Evolutionary conservation across 2,797 vertebrate species (phyloP), one percentile per base, ranked within the genome.

Genomic region (Cyprinella venusta): DNA sequence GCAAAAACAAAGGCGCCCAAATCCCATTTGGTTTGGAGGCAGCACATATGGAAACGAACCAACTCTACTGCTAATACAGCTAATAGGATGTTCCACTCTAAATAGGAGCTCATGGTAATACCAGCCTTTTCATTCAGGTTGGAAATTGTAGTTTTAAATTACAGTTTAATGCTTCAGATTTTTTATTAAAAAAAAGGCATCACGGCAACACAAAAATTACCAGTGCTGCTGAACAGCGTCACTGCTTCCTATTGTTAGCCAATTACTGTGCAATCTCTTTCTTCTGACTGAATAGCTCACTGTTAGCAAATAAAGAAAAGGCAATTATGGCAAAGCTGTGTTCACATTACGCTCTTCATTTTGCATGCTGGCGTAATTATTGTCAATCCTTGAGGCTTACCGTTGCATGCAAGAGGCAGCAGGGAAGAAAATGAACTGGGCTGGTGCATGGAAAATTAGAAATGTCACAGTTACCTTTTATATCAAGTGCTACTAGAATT

Each of bases 231-330:
- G 95, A 97, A 97, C 96, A 96, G 95, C 94, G 96, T 93, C 91
- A 94, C 94, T 94, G 96, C 95, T 95, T 97, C 95, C 97, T 95
- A 97, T 98, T 98, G 97, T 98, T 96, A 97, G 94, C 95, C 97
- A 99, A 99, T 99, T 98, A 98, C 96, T 96, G 96, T 95, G 96
- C 96, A 96, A 97, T 97, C 94, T 95, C 96, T 96, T 97, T 96
- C 96, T 96, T 96, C 96, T 95, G 96, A 98, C 97, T 97, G 97
- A 97, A 97, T 97, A 97, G 97, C 96, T 97, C 96, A 97, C 96
- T 97, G 97, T 97, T 98, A 97, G 97, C 96, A 98, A 99, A 98
- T 98, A 98, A 99, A 97, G 96, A 97, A 98, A 98, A 99, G 97
- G 96, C 97, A 98, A 98, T 99, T 98, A 98, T 96, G 95, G 96